phyloP scores from a whole-genome alignment of 2,888 invertebrate species.

The Strigamia transsilvanica region DNA sequence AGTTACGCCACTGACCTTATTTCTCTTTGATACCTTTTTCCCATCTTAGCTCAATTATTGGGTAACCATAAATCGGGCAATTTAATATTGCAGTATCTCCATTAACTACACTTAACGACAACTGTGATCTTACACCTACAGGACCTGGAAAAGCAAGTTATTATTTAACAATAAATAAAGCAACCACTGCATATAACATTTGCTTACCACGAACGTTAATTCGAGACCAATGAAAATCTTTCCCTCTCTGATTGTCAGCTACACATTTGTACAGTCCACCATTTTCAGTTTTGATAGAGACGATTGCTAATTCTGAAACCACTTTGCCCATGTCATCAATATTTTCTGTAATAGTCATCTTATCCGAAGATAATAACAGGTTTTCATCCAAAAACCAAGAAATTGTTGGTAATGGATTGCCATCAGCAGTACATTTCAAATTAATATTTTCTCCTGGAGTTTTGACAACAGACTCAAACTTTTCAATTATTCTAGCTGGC shows the following conservation, averaged over 20 bases:
- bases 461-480: not conserved
- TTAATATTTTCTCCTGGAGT: not conserved
- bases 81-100: not conserved
- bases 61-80: constrained; percentile 5
- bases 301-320: not conserved
- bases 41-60: not conserved
- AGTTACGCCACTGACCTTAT: too few species aligned
- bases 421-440: not conserved
- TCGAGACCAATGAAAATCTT: not conserved
- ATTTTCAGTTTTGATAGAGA: not conserved
- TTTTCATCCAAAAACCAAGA: constrained; percentile 27
- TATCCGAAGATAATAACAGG: not conserved
- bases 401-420: constrained; percentile 12
- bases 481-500: not conserved
- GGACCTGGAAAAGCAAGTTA: too few species aligned
- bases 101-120: not conserved
- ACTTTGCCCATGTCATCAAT: not conserved
- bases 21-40: constrained; percentile 33
- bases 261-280: constrained; percentile 37
- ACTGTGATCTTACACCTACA: not conserved
- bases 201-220: constrained; percentile 36
- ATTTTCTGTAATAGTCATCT: not conserved
- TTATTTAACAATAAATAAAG: too few species aligned
- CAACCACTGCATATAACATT: not conserved
- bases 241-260: not conserved